A percentile compares a stretch with the other conserved stretches of the same genome.
Evolutionary conservation across 2,888 invertebrate genomes (phyloP).

Genomic region (Craniophora ligustri): DNA sequence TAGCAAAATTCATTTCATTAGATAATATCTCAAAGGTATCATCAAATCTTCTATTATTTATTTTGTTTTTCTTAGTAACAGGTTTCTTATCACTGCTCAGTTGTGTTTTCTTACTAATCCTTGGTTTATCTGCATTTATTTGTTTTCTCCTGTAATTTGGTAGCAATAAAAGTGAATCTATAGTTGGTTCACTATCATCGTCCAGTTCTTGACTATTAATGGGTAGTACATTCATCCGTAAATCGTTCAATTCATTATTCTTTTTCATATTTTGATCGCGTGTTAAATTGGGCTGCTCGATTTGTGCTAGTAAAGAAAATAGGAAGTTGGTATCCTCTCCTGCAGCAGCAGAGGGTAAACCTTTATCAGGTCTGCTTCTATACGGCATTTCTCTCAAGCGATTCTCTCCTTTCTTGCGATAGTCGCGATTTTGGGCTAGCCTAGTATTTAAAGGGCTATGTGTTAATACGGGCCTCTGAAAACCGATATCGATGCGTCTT

Average conservation of each 20-base stretch:
- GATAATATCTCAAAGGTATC: background rate
- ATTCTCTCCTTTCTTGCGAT: conserved; percentile 2
- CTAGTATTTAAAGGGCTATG: background rate
- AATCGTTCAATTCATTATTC: background rate
- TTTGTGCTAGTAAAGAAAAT: conserved; percentile 2
- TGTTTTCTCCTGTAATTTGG: background rate
- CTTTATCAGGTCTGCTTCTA: background rate
- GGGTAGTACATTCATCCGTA: conserved; percentile 3
- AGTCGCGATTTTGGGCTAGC: background rate
- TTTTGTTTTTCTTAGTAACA: background rate
- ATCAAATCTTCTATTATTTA: background rate
- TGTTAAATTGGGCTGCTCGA: conserved; percentile 1
- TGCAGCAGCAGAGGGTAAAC: background rate
- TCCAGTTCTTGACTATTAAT: background rate
- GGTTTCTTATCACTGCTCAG: no score
- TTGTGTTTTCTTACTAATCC: no score
- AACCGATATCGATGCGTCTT: background rate
- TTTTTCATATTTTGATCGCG: background rate
- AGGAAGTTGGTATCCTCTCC: conserved; percentile 14
- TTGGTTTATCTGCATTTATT: background rate
- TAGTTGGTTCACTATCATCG: no score
- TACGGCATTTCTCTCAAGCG: conserved; percentile 3
- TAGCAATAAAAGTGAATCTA: background rate
- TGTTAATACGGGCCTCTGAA: conserved; percentile 6
- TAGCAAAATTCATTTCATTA: background rate